These are phyloP conservation scores for Melopsittacus undulatus DNA, from an alignment of 2,797 vertebrate species.

Conservation along the genomic window DNA sequence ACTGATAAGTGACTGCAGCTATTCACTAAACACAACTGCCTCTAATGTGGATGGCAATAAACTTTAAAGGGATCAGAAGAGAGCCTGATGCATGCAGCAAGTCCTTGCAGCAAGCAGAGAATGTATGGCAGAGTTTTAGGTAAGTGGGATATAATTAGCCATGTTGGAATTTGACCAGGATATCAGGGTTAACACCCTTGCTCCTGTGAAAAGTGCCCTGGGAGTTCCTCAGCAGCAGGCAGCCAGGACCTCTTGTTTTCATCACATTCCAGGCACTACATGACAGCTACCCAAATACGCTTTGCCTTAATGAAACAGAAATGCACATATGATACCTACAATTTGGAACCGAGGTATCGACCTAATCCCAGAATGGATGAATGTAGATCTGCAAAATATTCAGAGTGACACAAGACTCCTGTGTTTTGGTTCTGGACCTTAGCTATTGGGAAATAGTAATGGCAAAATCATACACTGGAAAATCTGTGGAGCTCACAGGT, in stretches of 20 bases:
- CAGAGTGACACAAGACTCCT: not conserved
- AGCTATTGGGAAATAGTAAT: not conserved
- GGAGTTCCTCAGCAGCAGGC: constrained; percentile 60
- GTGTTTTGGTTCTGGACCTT: not conserved
- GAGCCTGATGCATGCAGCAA: not conserved
- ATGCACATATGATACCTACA: not conserved
- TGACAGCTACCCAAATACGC: constrained; percentile 61
- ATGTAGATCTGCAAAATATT: constrained; percentile 8
- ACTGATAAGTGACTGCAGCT: not conserved
- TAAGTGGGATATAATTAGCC: constrained; percentile 61
- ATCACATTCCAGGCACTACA: constrained; percentile 54
- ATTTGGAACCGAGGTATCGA: not conserved
- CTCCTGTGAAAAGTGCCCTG: constrained; percentile 52
- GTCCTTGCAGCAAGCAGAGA: not conserved
- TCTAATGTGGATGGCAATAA: constrained; percentile 5
- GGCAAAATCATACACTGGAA: not conserved
- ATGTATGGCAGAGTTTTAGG: constrained; percentile 50
- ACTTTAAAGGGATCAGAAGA: not conserved
- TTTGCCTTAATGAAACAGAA: constrained; percentile 44
- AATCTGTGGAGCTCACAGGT: not conserved
- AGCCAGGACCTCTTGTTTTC: constrained; percentile 61
- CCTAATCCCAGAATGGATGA: not conserved
- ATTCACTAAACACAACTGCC: not conserved
- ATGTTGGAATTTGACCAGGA: constrained; percentile 68
- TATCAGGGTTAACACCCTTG: constrained; percentile 66